Percentiles rank a stretch among this genome's conserved stretches.
Conservation (phyloP, 2,888 invertebrate genomes). For the Mythimna ferrago region DNA sequence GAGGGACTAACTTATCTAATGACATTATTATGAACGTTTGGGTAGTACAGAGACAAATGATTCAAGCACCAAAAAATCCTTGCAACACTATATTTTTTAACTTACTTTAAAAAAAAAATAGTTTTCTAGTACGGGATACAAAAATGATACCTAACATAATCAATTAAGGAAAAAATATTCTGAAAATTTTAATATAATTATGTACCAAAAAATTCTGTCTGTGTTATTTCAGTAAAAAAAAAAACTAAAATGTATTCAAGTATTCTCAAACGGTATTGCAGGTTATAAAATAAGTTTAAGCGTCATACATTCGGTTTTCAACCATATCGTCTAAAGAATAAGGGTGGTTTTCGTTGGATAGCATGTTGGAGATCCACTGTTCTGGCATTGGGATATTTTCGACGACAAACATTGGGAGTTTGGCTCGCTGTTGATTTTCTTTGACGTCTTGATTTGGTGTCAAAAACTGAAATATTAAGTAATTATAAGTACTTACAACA, state of each 20-base stretch:
- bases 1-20: not conserved
- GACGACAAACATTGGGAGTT: slow-evolving; percentile 67
- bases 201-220: not conserved
- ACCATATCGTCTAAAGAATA: slow-evolving; percentile 72
- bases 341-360: slow-evolving; percentile 72
- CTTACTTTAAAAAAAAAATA: not conserved
- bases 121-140: not conserved
- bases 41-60: not conserved
- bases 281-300: slow-evolving; percentile 43
- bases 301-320: slow-evolving; percentile 69
- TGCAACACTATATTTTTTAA: not conserved
- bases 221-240: not conserved
- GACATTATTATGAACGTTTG: not conserved
- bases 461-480: slow-evolving; percentile 66
- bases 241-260: slow-evolving; percentile 23
- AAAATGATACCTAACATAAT: not conserved
- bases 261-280: slow-evolving; percentile 64
- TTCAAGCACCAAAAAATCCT: not conserved
- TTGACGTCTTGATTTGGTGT: slow-evolving; percentile 65
- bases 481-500: not conserved
- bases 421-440: slow-evolving; percentile 62
- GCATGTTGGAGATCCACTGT: slow-evolving; percentile 67
- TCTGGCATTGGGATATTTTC: slow-evolving; percentile 73
- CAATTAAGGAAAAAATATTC: not conserved
- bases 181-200: not conserved